Conservation (phyloP, 2,888 invertebrate genomes). For the Xanthia icteritia region DNA sequence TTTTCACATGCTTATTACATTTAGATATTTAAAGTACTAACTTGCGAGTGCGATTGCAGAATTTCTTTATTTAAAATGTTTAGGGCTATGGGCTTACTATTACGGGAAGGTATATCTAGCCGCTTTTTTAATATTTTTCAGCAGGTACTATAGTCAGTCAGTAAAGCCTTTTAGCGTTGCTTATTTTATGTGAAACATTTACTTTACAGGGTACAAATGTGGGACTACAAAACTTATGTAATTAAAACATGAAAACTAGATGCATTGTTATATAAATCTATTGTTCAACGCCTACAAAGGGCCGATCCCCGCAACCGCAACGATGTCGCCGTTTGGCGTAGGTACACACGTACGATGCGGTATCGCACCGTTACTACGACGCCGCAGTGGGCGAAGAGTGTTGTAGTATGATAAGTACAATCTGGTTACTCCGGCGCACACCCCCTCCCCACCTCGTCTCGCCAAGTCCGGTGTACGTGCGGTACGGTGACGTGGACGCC, state of each 20-base stretch:
- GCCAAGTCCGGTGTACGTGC: no score
- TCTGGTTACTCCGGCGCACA: no score
- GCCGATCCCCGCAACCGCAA: no score
- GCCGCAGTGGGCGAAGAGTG: no score
- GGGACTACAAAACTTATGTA: not conserved
- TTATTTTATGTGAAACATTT: not conserved
- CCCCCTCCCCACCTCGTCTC: no score
- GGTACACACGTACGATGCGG: no score
- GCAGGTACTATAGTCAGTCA: not conserved
- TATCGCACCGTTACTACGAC: no score
- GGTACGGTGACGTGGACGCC: no score
- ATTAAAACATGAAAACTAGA: not conserved
- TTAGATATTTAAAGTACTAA: not conserved
- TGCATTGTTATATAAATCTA: not conserved
- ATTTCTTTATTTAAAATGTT: not conserved
- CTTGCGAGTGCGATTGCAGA: not conserved
- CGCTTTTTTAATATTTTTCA: not conserved
- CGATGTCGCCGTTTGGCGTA: no score
- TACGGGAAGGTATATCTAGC: not conserved
- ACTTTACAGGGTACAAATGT: not conserved
- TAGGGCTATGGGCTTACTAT: not conserved
- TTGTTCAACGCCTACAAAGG: not conserved
- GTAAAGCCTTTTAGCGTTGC: not conserved
- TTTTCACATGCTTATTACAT: conserved; percentile 44
- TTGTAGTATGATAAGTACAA: no score